Evolutionary conservation across 2,888 invertebrate genomes (phyloP).

Genomic region (Hedya salicella): DNA sequence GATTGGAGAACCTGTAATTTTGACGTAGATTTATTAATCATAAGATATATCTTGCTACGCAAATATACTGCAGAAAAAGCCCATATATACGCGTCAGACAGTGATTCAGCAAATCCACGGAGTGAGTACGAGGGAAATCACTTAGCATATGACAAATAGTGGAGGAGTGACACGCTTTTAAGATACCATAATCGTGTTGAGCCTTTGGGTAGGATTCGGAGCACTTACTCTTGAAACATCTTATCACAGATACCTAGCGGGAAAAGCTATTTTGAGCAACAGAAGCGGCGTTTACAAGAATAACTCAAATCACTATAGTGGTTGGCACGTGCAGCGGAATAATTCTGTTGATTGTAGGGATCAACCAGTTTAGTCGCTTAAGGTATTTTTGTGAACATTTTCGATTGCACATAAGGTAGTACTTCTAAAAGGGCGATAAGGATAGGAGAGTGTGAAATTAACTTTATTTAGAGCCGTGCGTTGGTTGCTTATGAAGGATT

Average conservation of each 20-base stretch:
- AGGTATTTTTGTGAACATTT: no score
- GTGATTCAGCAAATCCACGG: constrained; percentile 73
- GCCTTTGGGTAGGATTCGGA: constrained; percentile 22
- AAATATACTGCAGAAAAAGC: constrained; percentile 22
- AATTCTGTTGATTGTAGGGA: no score
- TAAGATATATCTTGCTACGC: constrained; percentile 4
- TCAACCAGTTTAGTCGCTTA: no score
- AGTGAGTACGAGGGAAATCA: constrained; percentile 74
- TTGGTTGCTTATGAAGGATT: constrained; percentile 19
- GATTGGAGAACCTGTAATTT: not conserved
- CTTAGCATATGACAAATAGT: constrained; percentile 83
- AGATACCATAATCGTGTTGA: constrained; percentile 45
- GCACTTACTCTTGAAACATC: not conserved
- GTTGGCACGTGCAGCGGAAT: not conserved
- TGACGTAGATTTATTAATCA: not conserved
- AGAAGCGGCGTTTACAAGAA: not conserved
- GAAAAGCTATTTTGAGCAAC: not conserved
- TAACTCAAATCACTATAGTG: not conserved
- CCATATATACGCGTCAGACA: constrained; percentile 45
- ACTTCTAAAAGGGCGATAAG: not conserved
- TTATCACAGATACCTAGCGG: not conserved
- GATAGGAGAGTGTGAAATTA: not conserved
- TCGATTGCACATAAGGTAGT: not conserved
- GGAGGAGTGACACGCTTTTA: constrained; percentile 77
- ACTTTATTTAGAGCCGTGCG: constrained; percentile 9